phyloP scores from a whole-genome alignment of 1,140 invertebrate species.

The Meteorus sp. region DNA sequence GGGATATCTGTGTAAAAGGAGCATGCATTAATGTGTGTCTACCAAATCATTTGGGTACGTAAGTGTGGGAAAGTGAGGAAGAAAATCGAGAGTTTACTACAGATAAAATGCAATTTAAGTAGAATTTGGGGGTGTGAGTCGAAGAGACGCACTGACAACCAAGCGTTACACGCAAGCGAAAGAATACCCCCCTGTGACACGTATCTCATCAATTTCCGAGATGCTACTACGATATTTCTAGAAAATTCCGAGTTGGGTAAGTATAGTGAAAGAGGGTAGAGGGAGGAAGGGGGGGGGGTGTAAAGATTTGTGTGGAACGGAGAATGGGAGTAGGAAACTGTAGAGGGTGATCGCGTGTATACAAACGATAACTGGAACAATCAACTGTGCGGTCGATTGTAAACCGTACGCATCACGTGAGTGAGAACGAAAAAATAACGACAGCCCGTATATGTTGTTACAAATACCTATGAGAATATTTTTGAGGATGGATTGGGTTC shows the following conservation, averaged over 20 bases:
- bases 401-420: not conserved
- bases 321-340: too few species aligned
- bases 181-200: not conserved
- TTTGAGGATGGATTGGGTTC: too few species aligned
- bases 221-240: not conserved
- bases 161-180: not conserved
- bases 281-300: not conserved
- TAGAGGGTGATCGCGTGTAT: not conserved
- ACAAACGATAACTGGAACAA: not conserved
- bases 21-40: too few species aligned
- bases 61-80: too few species aligned
- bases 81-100: not conserved
- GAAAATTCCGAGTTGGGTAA: not conserved
- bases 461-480: too few species aligned
- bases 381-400: not conserved
- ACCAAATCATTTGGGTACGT: too few species aligned
- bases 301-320: not conserved
- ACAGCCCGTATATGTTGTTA: too few species aligned
- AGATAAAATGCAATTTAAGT: too few species aligned
- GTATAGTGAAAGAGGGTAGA: too few species aligned
- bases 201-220: not conserved
- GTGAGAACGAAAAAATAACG: not conserved
- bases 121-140: too few species aligned
- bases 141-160: not conserved
- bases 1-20: too few species aligned